Conservation (phyloP, 2,797 vertebrate species). For the Apogon hyalosoma region DNA sequence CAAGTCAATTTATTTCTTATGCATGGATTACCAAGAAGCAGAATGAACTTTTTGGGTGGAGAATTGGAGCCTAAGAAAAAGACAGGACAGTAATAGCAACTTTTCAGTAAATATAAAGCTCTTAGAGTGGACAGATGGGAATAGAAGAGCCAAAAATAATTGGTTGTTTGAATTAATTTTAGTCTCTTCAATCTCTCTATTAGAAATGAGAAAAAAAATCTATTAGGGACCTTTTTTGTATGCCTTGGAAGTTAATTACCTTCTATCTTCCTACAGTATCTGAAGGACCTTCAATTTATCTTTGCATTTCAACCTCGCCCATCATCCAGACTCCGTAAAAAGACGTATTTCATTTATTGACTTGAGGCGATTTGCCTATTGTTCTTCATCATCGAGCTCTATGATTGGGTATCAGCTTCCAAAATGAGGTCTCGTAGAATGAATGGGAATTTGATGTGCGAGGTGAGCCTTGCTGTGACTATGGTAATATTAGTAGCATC, state of each 20-base stretch:
- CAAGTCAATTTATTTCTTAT: slow-evolving; percentile 68
- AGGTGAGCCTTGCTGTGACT: slow-evolving; percentile 16
- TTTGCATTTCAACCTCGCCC: slow-evolving; percentile 28
- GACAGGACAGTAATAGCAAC: slow-evolving; percentile 16
- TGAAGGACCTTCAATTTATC: slow-evolving; percentile 18
- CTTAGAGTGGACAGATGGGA: slow-evolving; percentile 38
- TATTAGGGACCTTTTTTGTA: slow-evolving; percentile 2
- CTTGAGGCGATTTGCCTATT: slow-evolving; percentile 54
- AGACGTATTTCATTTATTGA: slow-evolving; percentile 56
- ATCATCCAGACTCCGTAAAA: slow-evolving; percentile 34
- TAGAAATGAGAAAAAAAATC: background rate
- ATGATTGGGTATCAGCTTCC: slow-evolving; percentile 57
- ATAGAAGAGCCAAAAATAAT: slow-evolving; percentile 29
- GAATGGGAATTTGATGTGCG: slow-evolving; percentile 39
- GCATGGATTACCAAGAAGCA: slow-evolving; percentile 47
- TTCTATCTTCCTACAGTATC: slow-evolving; percentile 21
- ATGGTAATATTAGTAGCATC: slow-evolving; percentile 15
- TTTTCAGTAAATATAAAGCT: slow-evolving; percentile 40
- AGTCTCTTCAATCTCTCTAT: slow-evolving; percentile 13
- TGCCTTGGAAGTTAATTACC: slow-evolving; percentile 26
- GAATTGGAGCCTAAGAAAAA: slow-evolving; percentile 12
- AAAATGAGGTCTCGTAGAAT: slow-evolving; percentile 48
- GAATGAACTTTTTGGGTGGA: slow-evolving; percentile 44
- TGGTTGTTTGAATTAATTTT: slow-evolving; percentile 1
- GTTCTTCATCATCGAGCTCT: slow-evolving; percentile 43